A percentile compares a stretch with the other conserved stretches of the same genome.
Evolutionary conservation across 2,888 invertebrate genomes (phyloP).

Genomic region (Selenia dentaria): DNA sequence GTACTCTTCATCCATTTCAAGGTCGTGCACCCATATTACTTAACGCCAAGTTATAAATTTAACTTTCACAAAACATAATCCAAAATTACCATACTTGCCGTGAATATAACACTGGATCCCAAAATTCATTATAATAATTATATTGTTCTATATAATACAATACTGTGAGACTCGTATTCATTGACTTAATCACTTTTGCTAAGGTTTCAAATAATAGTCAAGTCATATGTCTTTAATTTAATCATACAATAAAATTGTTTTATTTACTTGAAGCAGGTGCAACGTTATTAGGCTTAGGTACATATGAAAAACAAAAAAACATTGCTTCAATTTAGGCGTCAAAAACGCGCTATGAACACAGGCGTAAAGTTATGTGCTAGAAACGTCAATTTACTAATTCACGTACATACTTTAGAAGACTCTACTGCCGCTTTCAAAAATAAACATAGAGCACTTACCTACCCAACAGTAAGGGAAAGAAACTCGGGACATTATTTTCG

Average conservation of each 20-base stretch:
- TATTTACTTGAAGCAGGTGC: not conserved
- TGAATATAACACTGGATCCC: constrained; percentile 15
- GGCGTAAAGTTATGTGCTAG: too few relatives aligned
- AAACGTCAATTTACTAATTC: too few relatives aligned
- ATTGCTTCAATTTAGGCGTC: too few relatives aligned
- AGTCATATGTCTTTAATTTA: constrained; percentile 32
- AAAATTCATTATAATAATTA: constrained; percentile 25
- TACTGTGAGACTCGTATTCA: constrained; percentile 27
- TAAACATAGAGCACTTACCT: too few relatives aligned
- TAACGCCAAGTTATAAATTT: constrained; percentile 4
- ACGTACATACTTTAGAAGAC: too few relatives aligned
- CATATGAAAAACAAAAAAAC: too few relatives aligned
- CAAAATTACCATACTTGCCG: constrained; percentile 16
- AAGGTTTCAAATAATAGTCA: constrained; percentile 12
- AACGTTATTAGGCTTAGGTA: too few relatives aligned
- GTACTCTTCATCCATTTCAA: constrained; percentile 43
- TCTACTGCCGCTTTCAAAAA: too few relatives aligned
- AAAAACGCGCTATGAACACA: too few relatives aligned
- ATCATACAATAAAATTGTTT: not conserved
- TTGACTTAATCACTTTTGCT: constrained; percentile 18
- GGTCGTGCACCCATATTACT: constrained; percentile 40
- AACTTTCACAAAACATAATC: constrained; percentile 13
- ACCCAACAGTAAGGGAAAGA: too few relatives aligned
- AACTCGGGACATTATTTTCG: too few relatives aligned
- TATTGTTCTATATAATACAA: constrained; percentile 18